Base-by-base conservation (phyloP, 2,888 invertebrate genomes). In the Eudemis profundana region DNA sequence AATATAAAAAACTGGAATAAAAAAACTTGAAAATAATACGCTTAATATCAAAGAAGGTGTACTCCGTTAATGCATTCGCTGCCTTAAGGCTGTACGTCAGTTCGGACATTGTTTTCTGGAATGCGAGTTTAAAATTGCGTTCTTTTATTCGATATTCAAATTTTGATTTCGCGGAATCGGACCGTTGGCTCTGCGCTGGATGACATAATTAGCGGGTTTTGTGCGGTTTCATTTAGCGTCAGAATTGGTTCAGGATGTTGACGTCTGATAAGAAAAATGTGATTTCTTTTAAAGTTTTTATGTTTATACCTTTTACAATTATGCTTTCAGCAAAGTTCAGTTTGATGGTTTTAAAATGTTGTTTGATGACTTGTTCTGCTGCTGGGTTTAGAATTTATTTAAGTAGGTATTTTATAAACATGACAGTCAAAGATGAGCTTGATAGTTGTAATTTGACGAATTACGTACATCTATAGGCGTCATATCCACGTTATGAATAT, bases 1-100 rank as follows among this genome's bases (percentile, higher is more conserved):
- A 80, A 82, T 75, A 81, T 59, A 64, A 64, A 82, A 74, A 68
- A 69, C 40, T 74, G 67, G 59, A 66, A 69, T 56, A 69, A 74
- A 70, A 73, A 70, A 72, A 61, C 61, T 68, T 82, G 85, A 89
- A 90, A 90, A 89, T 88, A 88, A 87, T 88, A 87, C 86, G 85
- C 89, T 89, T 90, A 89, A 91, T 91, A 90, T 90, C 88, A 89
- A 90, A 90, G 85, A 81, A 89, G 89, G 86, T 89, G 89, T 89
- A 89, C 86, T 87, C 85, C 88, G 90, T 91, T 90, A 91, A 91
- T 90, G 90, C 90, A 88, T 85, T 87, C 85, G 85, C 74, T 83
- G 85, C 90, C 90, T 87, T 85, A 79, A 87, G 90, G 90, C 86
- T 75, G 76, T 75, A 77, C 86, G 88, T 88, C 88, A 87, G 86